phyloP scores from a whole-genome alignment of 2,888 invertebrate species.

The Trichogramma evanescens region DNA sequence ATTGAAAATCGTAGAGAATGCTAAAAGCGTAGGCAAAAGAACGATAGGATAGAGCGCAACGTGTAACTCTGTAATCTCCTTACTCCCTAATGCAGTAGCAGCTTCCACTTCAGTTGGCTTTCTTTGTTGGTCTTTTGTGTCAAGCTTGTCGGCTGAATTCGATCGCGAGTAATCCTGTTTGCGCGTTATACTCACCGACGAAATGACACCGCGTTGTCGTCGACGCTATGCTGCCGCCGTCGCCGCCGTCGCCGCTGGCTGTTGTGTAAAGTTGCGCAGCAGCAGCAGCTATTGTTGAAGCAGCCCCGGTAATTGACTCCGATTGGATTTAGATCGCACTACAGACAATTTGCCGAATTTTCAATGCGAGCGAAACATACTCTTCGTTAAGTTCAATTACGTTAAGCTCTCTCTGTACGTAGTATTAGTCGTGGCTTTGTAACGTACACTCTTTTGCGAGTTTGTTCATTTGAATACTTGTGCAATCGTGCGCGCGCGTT shows the following conservation, averaged over 20 bases:
- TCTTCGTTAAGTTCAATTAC: constrained; percentile 45
- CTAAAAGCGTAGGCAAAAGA: background rate
- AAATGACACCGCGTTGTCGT: constrained; percentile 38
- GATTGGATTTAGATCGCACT: constrained; percentile 44
- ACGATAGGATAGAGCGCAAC: background rate
- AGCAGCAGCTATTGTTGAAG: constrained; percentile 32
- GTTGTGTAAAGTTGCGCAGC: constrained; percentile 33
- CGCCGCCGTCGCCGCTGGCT: constrained; percentile 40
- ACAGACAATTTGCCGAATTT: constrained; percentile 37
- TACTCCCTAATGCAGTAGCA: background rate
- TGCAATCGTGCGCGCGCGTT: too few relatives aligned
- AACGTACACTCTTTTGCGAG: too few relatives aligned
- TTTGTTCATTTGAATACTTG: too few relatives aligned
- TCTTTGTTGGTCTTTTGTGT: constrained; percentile 40
- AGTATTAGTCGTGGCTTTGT: too few relatives aligned
- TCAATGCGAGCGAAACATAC: constrained; percentile 27
- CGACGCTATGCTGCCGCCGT: constrained; percentile 29
- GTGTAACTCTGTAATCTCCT: constrained; percentile 17
- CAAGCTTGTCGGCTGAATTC: constrained; percentile 37
- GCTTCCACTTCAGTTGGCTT: constrained; percentile 30
- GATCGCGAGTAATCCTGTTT: constrained; percentile 46
- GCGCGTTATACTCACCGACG: constrained; percentile 29
- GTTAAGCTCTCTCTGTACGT: constrained; percentile 3
- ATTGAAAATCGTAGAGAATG: background rate
- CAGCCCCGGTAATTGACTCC: constrained; percentile 44